Percentiles rank a stretch among this genome's conserved stretches.
Evolutionary conservation across 2,888 invertebrate species (phyloP).

Genomic region (Trachelus troglodyta): DNA sequence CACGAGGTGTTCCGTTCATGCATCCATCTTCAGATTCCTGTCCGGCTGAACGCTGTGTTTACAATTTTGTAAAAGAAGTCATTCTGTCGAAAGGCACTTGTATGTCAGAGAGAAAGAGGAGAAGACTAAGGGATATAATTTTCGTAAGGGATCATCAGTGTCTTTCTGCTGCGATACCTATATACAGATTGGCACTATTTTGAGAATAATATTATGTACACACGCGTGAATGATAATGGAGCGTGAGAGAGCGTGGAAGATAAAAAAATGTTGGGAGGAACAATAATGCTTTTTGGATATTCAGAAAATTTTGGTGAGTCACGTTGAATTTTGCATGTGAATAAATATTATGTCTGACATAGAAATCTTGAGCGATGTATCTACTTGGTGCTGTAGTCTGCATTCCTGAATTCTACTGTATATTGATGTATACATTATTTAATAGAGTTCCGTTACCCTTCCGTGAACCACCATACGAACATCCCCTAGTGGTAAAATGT

Average conservation of each 20-base stretch:
- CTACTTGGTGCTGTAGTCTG: neutral
- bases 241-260: neutral
- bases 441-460: neutral
- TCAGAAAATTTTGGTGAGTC: neutral
- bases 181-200: neutral
- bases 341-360: neutral
- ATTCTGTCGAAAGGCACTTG: neutral
- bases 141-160: neutral
- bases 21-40: neutral
- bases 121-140: neutral
- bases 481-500: neutral
- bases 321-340: neutral
- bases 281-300: neutral
- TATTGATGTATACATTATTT: neutral
- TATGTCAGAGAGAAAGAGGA: neutral
- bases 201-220: neutral
- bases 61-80: neutral
- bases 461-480: neutral
- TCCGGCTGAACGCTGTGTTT: neutral
- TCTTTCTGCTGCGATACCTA: neutral
- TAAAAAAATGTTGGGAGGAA: neutral
- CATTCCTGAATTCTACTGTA: neutral
- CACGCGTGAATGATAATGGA: neutral
- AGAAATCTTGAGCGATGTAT: neutral
- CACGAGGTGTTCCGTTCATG: constrained; percentile 4